phyloP scores from a whole-genome alignment of 2,797 vertebrate genomes.

The Phrynocephalus guinanensis region DNA sequence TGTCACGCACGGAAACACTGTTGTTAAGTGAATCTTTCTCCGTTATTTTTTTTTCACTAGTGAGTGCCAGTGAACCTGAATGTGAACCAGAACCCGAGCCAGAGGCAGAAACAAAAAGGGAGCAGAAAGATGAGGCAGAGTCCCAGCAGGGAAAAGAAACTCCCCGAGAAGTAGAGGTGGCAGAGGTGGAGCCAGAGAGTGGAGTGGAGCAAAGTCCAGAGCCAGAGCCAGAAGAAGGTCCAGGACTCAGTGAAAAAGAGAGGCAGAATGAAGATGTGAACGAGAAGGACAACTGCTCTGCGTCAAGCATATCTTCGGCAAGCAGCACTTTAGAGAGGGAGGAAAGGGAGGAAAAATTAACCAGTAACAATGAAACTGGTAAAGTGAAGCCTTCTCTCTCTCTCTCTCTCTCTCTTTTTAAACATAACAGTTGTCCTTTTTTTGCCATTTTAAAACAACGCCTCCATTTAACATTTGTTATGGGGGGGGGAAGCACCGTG shows the following conservation, averaged over 20 bases:
- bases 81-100: conserved; percentile 76
- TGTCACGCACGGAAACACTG: neutral
- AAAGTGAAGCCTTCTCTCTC: conserved; percentile 65
- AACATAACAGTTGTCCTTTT: conserved; percentile 39
- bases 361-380: conserved; percentile 87
- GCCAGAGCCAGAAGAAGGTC: conserved; percentile 85
- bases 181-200: conserved; percentile 76
- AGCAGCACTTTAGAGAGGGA: conserved; percentile 97
- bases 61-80: conserved; percentile 76
- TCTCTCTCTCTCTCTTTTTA: conserved; percentile 32
- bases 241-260: conserved; percentile 94
- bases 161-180: conserved; percentile 71
- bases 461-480: conserved; percentile 16
- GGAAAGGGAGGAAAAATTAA: conserved; percentile 91
- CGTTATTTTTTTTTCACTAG: conserved; percentile 78
- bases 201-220: conserved; percentile 82
- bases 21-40: conserved; percentile 71
- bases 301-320: conserved; percentile 96
- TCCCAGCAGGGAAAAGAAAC: conserved; percentile 71
- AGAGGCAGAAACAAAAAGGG: conserved; percentile 69
- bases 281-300: conserved; percentile 97
- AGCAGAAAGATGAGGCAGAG: conserved; percentile 67
- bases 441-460: conserved; percentile 52
- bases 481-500: conserved; percentile 39
- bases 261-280: conserved; percentile 97